Evolutionary conservation across 1,140 invertebrate species (phyloP).

Genomic region (Dendrolimus punctatus): DNA sequence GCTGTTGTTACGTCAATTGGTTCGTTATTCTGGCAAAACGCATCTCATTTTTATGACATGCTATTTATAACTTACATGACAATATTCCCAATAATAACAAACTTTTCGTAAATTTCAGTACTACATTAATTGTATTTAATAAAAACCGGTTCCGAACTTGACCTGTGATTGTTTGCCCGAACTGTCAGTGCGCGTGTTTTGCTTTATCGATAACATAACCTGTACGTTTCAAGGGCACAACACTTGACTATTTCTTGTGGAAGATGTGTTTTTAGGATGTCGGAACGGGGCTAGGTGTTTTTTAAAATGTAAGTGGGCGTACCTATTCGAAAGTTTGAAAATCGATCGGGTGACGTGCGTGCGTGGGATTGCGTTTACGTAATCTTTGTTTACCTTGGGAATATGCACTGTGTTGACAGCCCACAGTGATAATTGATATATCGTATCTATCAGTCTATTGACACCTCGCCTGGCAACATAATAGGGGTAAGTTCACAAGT

Average conservation of each 20-base stretch:
- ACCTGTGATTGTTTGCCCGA: conserved; percentile 62
- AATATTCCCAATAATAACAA: no score
- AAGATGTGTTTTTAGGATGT: conserved; percentile 32
- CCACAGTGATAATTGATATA: conserved; percentile 24
- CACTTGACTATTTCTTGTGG: conserved; percentile 47
- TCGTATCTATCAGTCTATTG: not conserved
- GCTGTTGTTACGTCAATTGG: conserved; percentile 27
- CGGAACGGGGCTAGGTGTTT: conserved; percentile 40
- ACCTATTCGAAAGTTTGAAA: conserved; percentile 65
- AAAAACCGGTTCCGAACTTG: conserved; percentile 46
- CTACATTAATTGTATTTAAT: conserved; percentile 7
- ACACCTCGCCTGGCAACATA: not conserved
- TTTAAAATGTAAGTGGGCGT: conserved; percentile 66
- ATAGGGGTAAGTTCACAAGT: conserved; percentile 14
- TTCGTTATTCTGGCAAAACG: conserved; percentile 39
- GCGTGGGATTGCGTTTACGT: conserved; percentile 69
- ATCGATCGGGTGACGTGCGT: conserved; percentile 67
- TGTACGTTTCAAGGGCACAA: conserved; percentile 66
- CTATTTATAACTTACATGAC: conserved; percentile 12
- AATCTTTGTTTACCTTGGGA: conserved; percentile 71
- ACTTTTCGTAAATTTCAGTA: no score
- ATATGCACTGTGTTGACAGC: conserved; percentile 56
- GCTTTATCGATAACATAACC: conserved; percentile 69
- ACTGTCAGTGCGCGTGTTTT: conserved; percentile 67
- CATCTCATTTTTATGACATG: conserved; percentile 29